phyloP scores from a whole-genome alignment of 2,888 invertebrate genomes.

The Pecten maximus region DNA sequence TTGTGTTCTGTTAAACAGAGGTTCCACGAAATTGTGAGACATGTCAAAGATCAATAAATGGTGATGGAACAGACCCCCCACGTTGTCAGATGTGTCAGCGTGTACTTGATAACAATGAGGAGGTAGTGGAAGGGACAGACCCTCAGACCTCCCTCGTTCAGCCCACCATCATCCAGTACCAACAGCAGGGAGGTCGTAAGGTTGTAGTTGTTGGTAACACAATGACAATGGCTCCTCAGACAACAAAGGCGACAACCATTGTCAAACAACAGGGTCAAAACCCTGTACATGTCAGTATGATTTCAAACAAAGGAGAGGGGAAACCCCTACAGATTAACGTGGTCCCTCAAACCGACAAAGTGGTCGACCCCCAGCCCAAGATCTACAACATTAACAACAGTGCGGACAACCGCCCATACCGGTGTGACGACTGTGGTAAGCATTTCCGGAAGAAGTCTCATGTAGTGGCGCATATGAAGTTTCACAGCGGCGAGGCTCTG shows the following conservation, averaged over 20 bases:
- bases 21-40: constrained; percentile 51
- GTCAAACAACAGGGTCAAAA: background rate
- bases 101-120: constrained; percentile 41
- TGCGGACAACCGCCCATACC: constrained; percentile 53
- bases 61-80: constrained; percentile 45
- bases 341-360: background rate
- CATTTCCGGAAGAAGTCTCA: constrained; percentile 55
- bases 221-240: constrained; percentile 41
- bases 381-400: constrained; percentile 57
- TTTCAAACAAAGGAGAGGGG: background rate
- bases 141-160: constrained; percentile 16
- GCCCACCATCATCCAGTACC: constrained; percentile 43
- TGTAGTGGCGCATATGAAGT: constrained; percentile 54
- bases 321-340: background rate
- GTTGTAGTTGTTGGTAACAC: constrained; percentile 52
- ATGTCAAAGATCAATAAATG: constrained; percentile 50
- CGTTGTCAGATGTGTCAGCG: constrained; percentile 51
- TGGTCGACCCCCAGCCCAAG: constrained; percentile 42
- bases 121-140: constrained; percentile 36
- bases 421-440: constrained; percentile 56
- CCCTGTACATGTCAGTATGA: background rate
- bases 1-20: constrained; percentile 40
- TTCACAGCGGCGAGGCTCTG: constrained; percentile 51
- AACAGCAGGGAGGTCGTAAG: constrained; percentile 48
- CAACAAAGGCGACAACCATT: background rate